These are phyloP conservation scores for Solea solea DNA, from an alignment of 2,113 vertebrate species.

Conservation along the genomic window DNA sequence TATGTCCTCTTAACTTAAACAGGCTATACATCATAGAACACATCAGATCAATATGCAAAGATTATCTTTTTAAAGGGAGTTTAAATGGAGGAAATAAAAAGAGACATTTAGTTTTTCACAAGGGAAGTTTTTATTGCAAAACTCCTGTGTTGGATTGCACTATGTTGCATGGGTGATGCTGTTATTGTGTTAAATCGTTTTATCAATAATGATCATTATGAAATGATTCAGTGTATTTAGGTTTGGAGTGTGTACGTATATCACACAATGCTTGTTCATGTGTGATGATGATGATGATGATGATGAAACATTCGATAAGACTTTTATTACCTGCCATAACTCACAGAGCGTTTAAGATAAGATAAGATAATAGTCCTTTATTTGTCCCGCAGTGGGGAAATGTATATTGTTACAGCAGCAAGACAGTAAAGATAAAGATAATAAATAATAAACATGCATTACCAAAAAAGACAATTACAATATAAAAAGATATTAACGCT, in stretches of 20 bases:
- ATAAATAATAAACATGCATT: no score
- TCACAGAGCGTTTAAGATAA: background rate
- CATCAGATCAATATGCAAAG: no score
- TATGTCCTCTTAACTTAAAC: no score
- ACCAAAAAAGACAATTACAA: no score
- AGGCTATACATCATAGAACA: no score
- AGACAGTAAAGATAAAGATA: no score
- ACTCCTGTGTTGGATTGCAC: constrained; percentile 22
- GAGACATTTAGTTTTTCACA: background rate
- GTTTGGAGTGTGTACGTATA: background rate
- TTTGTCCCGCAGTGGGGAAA: no score
- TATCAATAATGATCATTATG: background rate
- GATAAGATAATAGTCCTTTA: no score
- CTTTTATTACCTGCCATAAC: no score
- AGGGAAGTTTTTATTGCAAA: background rate
- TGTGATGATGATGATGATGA: background rate
- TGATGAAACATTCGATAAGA: background rate
- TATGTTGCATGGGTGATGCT: background rate
- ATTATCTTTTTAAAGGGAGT: no score
- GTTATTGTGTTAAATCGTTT: background rate
- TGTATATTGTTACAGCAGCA: no score
- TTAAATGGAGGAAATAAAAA: background rate
- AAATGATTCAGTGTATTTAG: background rate
- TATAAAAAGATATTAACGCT: no score
- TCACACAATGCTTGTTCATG: background rate